These are phyloP conservation scores for Tipula lateralis DNA, from an alignment of 2,888 invertebrate species.

Conservation along the genomic window DNA sequence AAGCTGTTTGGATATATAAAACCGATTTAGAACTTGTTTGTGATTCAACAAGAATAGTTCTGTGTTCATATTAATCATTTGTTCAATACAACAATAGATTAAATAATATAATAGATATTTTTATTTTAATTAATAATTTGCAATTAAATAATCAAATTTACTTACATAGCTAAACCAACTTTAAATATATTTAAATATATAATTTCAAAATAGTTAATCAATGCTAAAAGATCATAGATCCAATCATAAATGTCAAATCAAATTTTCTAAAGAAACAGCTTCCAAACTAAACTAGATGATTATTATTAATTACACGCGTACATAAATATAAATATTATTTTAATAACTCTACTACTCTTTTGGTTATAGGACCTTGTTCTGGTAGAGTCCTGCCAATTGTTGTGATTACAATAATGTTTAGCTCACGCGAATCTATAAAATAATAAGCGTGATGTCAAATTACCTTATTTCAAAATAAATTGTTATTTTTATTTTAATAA, in stretches of 20 bases:
- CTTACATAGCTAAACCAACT: slow-evolving; percentile 11
- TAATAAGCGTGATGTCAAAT: neutral
- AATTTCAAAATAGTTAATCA: neutral
- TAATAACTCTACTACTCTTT: neutral
- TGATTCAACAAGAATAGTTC: no score
- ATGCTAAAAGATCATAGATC: neutral
- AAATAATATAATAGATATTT: neutral
- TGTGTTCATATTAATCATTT: neutral
- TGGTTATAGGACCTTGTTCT: neutral
- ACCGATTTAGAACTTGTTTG: neutral
- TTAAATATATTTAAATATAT: neutral
- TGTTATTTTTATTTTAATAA: no score
- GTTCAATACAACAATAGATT: neutral
- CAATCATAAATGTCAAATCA: neutral
- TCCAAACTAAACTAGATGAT: neutral
- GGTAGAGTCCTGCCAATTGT: neutral
- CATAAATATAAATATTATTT: neutral
- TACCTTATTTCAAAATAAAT: neutral
- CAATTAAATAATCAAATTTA: neutral
- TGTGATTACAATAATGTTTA: neutral
- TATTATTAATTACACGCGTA: neutral
- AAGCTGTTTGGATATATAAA: neutral
- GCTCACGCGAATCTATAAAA: neutral
- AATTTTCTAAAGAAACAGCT: neutral
- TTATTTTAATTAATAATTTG: neutral